Evolutionary conservation across 2,888 invertebrate species (phyloP).

Genomic region (Scelioninae gen. 1): DNA sequence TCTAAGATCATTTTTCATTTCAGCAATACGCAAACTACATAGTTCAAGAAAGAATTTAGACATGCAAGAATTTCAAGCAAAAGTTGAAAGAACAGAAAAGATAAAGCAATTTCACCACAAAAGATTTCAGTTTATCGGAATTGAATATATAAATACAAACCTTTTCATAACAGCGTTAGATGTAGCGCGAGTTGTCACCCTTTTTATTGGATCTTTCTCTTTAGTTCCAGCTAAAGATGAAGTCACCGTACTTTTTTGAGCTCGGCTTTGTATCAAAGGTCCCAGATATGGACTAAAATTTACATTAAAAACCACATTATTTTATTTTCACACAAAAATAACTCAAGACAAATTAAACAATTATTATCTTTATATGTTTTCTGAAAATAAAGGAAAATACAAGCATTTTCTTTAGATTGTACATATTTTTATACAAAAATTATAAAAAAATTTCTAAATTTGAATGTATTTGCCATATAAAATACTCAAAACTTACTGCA

Average conservation of each 20-base stretch:
- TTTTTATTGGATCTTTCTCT: constrained; percentile 80
- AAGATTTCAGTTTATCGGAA: not conserved
- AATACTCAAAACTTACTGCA: constrained; percentile 80
- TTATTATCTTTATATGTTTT: too few species aligned
- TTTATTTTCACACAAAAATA: too few species aligned
- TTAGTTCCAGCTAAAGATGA: constrained; percentile 77
- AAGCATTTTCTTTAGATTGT: too few species aligned
- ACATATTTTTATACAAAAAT: too few species aligned
- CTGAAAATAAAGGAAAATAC: too few species aligned
- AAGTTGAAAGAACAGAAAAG: constrained; percentile 51
- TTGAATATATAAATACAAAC: constrained; percentile 70
- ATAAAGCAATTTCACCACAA: constrained; percentile 19
- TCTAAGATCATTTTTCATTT: too few species aligned
- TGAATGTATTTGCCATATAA: too few species aligned
- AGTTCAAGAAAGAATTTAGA: constrained; percentile 1
- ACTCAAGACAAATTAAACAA: too few species aligned
- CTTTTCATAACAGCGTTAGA: constrained; percentile 80
- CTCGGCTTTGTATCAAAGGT: constrained; percentile 80
- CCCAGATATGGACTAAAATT: constrained; percentile 80
- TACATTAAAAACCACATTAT: not conserved
- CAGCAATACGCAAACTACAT: not conserved
- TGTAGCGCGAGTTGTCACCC: constrained; percentile 79
- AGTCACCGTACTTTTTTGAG: constrained; percentile 73
- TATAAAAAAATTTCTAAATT: too few species aligned
- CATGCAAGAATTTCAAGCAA: constrained; percentile 37